phyloP scores from a whole-genome alignment of 1,140 invertebrate species.

The Leucophenga varia region DNA sequence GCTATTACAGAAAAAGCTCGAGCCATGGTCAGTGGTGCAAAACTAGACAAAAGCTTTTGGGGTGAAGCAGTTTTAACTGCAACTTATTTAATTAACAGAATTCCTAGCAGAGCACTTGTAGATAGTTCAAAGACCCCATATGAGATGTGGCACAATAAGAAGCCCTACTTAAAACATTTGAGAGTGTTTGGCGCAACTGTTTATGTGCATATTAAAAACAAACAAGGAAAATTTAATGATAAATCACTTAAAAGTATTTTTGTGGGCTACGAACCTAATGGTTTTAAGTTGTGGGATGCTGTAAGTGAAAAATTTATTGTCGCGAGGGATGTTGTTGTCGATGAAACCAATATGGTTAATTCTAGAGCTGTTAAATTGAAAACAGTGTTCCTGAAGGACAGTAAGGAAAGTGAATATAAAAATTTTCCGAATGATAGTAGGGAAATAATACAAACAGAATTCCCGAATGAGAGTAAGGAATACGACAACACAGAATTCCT shows the following conservation, averaged over 20 bases:
- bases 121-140: conserved; percentile 2
- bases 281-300: conserved; percentile 4
- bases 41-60: conserved; percentile 13
- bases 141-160: too few relatives aligned
- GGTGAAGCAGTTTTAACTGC: conserved; percentile 15
- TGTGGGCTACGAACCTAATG: conserved; percentile 5
- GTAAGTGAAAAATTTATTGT: conserved; percentile 10
- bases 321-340: conserved; percentile 11
- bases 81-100: conserved; percentile 14
- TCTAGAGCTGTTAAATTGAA: conserved; percentile 8
- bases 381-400: conserved; percentile 6
- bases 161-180: conserved; percentile 9
- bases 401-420: conserved; percentile 7
- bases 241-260: too few relatives aligned
- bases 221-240: too few relatives aligned
- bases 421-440: conserved; percentile 3
- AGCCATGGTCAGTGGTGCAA: conserved; percentile 4
- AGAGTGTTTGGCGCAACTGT: conserved; percentile 6
- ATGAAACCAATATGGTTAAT: too few relatives aligned
- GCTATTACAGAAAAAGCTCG: conserved; percentile 10
- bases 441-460: not conserved
- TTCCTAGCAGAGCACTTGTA: conserved; percentile 5
- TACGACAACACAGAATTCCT: conserved; percentile 3
- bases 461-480: not conserved
- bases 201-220: too few relatives aligned